Evolutionary conservation across 2,888 invertebrate genomes (phyloP).

Genomic region (Mimumesa dahlbomi): DNA sequence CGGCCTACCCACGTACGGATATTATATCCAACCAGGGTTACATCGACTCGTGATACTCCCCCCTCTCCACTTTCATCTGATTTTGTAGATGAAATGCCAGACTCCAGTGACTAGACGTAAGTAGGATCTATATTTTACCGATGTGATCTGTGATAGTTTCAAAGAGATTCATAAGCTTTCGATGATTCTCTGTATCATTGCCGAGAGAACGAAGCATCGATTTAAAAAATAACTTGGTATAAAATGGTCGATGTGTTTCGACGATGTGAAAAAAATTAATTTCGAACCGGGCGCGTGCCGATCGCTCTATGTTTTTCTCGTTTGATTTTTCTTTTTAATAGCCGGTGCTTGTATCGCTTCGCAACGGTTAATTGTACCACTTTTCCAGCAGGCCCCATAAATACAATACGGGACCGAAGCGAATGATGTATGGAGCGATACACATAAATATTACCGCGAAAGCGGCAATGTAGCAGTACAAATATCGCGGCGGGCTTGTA

Average conservation of each 20-base stretch:
- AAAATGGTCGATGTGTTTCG: too few species aligned
- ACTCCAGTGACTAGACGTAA: too few species aligned
- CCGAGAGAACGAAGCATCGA: too few species aligned
- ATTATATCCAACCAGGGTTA: conserved; percentile 41
- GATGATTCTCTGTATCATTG: too few species aligned
- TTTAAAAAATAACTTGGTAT: too few species aligned
- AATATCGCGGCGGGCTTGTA: conserved; percentile 58
- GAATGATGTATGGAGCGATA: conserved; percentile 55
- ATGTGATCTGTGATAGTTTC: too few species aligned
- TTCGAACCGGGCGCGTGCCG: too few species aligned
- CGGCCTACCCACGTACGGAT: conserved; percentile 60
- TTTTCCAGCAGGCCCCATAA: conserved; percentile 48
- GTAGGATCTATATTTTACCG: too few species aligned
- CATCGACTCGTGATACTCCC: conserved; percentile 31
- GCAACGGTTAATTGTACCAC: conserved; percentile 51
- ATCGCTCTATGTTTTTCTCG: too few species aligned
- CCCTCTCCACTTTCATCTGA: conserved; percentile 27
- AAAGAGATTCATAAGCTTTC: too few species aligned
- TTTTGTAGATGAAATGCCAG: not conserved
- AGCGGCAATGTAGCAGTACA: conserved; percentile 49
- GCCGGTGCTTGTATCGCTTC: conserved; percentile 6
- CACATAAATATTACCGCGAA: conserved; percentile 56
- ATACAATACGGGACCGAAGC: conserved; percentile 52
- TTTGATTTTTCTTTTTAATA: too few species aligned
- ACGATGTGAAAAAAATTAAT: too few species aligned